Evolutionary conservation across 2,797 vertebrate species (phyloP).

Genomic region (Picus viridis): DNA sequence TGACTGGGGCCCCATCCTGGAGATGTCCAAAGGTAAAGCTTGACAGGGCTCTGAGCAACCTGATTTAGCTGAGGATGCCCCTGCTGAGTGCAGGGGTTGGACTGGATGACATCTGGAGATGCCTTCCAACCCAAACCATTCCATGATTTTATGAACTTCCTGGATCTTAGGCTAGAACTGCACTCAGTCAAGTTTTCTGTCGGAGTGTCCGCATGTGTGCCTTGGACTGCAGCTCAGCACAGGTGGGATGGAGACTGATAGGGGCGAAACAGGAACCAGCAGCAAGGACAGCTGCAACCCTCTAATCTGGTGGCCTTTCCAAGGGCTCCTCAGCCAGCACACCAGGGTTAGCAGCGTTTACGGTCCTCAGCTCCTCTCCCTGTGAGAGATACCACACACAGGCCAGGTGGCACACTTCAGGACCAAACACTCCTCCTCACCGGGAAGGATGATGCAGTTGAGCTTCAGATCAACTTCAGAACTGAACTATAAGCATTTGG

Average conservation of each 20-base stretch:
- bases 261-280: background rate
- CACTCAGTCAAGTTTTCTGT: background rate
- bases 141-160: background rate
- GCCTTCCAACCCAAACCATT: too few species aligned
- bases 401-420: background rate
- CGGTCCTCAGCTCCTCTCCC: background rate
- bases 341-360: background rate
- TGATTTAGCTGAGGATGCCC: too few species aligned
- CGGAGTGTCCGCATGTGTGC: background rate
- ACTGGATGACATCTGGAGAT: too few species aligned
- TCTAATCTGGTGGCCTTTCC: background rate
- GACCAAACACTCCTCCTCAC: background rate
- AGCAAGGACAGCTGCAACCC: background rate
- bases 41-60: too few species aligned
- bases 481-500: background rate
- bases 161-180: background rate
- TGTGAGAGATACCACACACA: fast-evolving
- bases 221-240: background rate
- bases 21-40: too few species aligned
- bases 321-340: background rate
- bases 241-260: background rate
- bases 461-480: background rate
- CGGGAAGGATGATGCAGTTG: background rate
- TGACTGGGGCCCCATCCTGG: too few species aligned
- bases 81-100: too few species aligned